These are phyloP conservation scores for Sebastes cheni DNA, from an alignment of 2,797 vertebrate genomes.

Conservation along the genomic window DNA sequence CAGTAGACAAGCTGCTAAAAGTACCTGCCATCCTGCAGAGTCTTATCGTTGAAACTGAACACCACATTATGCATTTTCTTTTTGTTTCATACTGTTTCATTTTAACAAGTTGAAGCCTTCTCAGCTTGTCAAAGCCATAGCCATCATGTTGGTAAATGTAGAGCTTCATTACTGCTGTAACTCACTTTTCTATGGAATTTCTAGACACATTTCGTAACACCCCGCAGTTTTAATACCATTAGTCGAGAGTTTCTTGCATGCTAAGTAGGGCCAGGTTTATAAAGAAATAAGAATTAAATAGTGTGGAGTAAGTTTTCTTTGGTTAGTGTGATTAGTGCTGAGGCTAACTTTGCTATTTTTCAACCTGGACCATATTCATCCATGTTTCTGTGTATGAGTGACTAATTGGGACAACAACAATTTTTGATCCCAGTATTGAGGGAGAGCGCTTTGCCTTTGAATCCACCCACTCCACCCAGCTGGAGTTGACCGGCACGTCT, in stretches of 20 bases:
- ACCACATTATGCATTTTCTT: not conserved
- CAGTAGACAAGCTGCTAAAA: constrained; percentile 31
- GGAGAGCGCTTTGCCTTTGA: not conserved
- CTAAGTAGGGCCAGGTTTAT: constrained; percentile 23
- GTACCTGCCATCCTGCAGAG: constrained; percentile 29
- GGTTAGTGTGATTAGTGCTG: constrained; percentile 19
- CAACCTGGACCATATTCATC: not conserved
- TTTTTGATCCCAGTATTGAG: not conserved
- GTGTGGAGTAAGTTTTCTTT: constrained; percentile 26
- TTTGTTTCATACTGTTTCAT: not conserved
- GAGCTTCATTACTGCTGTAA: constrained; percentile 13
- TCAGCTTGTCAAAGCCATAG: constrained; percentile 46
- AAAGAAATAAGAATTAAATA: not conserved
- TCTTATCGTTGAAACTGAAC: constrained; percentile 19
- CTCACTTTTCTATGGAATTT: constrained; percentile 62
- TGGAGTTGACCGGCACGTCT: not conserved
- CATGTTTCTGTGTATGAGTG: not conserved
- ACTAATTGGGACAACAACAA: not conserved
- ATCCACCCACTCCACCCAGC: not conserved
- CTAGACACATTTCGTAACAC: constrained; percentile 48
- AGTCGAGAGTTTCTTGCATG: constrained; percentile 49
- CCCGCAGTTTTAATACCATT: not conserved
- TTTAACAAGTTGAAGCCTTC: constrained; percentile 1
- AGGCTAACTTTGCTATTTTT: not conserved
- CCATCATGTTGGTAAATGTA: constrained; percentile 28